Base-by-base conservation (phyloP, 2,888 invertebrate genomes). In the Saturnia japonica region DNA sequence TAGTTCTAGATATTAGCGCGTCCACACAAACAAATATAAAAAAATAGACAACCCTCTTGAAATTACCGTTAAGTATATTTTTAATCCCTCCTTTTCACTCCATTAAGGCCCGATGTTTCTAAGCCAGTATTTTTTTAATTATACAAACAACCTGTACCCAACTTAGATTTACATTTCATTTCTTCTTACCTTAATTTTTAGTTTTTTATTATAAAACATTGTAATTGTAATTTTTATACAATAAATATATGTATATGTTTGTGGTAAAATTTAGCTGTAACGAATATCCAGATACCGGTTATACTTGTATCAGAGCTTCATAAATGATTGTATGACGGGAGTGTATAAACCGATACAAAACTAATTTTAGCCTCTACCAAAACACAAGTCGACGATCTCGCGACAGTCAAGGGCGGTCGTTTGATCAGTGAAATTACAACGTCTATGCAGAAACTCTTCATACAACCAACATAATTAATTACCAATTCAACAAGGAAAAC, bases 301-400 rank as follows among this genome's bases (percentile, higher is more conserved):
- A 66, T 67, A 43, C 68, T 47, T 66, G 40, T 67, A 71, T 47
- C 60, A 64, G 47, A 71, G 67, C 62, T 68, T 57, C 14, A 60
- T 67, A n/a, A n/a, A 66, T 70, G 75, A 72, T 54, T n/a, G 19
- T 60, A 60, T 60, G 28, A 60, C 57, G 28, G 40, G 64, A 40
- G 40, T 25, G 64, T 64, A 64, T n/a, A 40, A n/a, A 9, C 19
- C 34, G 72, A 72, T 73, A 73, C 73, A 66, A 71, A 71, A 77
- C 77, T 78, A 80, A 82, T 81, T 82, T 81, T 76, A 80, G 77
- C 78, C 76, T 78, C 76, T 74, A 71, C 75, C 78, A 75, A 67
- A 76, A 75, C 75, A 73, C 72, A 76, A 77, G 85, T 85, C 85
- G 78, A 81, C 73, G 82, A 75, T 81, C 85, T 79, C 72, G 67